Base-by-base conservation (phyloP, 2,113 vertebrate species). In the Prunella himalayana region DNA sequence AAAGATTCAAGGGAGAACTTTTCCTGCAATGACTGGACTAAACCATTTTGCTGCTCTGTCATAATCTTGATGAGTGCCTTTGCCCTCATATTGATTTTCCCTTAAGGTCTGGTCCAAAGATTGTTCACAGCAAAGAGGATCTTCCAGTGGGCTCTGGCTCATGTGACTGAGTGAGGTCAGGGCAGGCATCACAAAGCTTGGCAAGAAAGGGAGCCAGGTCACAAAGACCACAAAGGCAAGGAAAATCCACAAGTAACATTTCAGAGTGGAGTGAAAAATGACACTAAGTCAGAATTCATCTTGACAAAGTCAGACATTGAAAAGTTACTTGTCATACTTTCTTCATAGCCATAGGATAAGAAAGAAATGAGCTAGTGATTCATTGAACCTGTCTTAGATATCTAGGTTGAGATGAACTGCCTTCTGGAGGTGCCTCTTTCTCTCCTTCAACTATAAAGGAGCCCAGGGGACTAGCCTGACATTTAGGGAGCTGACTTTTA, bases 351-450 rank as follows among this genome's bases (percentile, higher is more conserved):
- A 81, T 37, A 28, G 81, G 70, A 91, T 64, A 82, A 63, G 66
- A 86, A 70, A 78, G 54, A 89, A 84, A 82, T n/a, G 60, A 84
- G 70, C 39, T 11, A 75, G 81, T 84, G 81, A 94, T 96, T 91
- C 57, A 92, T 54, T 11, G 15, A 89, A 82, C 53, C 44, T 92
- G 72, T 88, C 60, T 81, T 78, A 69, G 81, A 27, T 47, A 94
- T 18, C 84, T 92, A 44, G 57, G 61, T 75, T 75, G 65, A 94
- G 73, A 92, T 50, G 30, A 89, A 79, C 75, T 75, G 65, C 69
- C 78, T 95, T 80, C 51, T 89, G 22, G 77, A 89, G 77, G 30
- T 78, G 47, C 51, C 44, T 78, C 35, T 87, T 83, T 82, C 56
- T 78, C 51, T 85, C 70, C 47, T 95, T 95, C 0, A 0, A 8